Percentiles rank a stretch among this genome's conserved stretches.
Conservation (phyloP, 2,797 vertebrate genomes). For the Halcyon chelicuti region DNA sequence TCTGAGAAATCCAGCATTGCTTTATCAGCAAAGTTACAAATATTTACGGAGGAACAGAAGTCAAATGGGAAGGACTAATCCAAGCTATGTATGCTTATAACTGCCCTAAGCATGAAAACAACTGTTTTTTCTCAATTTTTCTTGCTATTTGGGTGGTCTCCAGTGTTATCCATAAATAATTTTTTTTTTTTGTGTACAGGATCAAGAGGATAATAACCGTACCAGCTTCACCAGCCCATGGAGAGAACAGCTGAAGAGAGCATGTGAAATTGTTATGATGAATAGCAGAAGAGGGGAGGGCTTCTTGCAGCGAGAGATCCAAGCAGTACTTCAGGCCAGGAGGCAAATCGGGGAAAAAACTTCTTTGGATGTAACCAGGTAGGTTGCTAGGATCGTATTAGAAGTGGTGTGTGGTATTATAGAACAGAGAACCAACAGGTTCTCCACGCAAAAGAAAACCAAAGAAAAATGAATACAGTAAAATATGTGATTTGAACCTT, state of each 20-base stretch:
- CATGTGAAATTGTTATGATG: constrained; percentile 62
- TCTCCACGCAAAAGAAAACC: neutral
- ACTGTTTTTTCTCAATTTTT: constrained; percentile 34
- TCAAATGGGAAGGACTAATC: constrained; percentile 42
- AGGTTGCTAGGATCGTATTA: neutral
- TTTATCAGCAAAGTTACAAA: constrained; percentile 53
- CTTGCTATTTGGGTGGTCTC: constrained; percentile 58
- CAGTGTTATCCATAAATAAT: constrained; percentile 48
- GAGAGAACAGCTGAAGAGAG: constrained; percentile 70
- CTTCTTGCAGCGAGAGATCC: neutral
- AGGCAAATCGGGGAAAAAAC: neutral
- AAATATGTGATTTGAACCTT: neutral
- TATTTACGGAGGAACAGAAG: constrained; percentile 51
- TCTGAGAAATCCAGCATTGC: constrained; percentile 30
- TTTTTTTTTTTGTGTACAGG: neutral
- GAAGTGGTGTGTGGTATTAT: neutral
- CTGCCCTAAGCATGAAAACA: constrained; percentile 40
- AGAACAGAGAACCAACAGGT: neutral
- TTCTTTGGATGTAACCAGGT: neutral
- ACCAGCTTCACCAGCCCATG: constrained; percentile 33
- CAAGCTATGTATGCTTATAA: neutral
- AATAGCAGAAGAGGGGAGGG: constrained; percentile 28
- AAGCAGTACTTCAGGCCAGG: neutral
- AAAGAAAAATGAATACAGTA: neutral
- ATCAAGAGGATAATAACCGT: constrained; percentile 44